Percentiles rank a stretch among this genome's conserved stretches.
Conservation (phyloP, 2,113 vertebrate species). For the Rousettus leschenaultii region DNA sequence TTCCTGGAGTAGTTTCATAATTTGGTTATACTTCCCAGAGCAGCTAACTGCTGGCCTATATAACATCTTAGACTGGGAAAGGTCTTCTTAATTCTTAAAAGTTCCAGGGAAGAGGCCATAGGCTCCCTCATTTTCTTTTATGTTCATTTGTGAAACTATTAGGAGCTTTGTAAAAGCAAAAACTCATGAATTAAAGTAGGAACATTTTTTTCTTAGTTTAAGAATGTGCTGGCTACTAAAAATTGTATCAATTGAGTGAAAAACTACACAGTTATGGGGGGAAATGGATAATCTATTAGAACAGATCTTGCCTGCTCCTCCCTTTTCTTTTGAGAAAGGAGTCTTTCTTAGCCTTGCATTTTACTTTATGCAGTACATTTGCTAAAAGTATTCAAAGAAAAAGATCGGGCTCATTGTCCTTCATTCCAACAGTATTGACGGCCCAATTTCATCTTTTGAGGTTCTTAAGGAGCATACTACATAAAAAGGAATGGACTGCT, state of each 20-base stretch:
- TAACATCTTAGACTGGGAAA: neutral
- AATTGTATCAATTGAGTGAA: conserved; percentile 40
- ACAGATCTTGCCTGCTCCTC: conserved; percentile 19
- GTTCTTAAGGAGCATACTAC: conserved; percentile 63
- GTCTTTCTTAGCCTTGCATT: conserved; percentile 51
- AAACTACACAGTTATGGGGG: conserved; percentile 40
- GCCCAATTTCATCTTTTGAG: conserved; percentile 74
- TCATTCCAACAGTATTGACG: conserved; percentile 69
- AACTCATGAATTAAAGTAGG: conserved; percentile 42
- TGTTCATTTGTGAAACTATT: conserved; percentile 29
- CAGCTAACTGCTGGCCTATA: neutral
- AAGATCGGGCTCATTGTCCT: conserved; percentile 70
- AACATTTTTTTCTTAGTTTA: conserved; percentile 52
- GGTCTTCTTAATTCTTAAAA: conserved; percentile 16
- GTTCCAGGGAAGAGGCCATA: neutral
- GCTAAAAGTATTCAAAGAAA: conserved; percentile 73
- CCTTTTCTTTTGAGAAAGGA: neutral
- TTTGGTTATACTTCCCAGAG: neutral
- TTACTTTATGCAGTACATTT: conserved; percentile 71
- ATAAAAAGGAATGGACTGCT: conserved; percentile 73
- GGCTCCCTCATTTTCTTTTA: conserved; percentile 13
- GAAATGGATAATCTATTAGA: conserved; percentile 68
- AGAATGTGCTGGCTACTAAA: conserved; percentile 37
- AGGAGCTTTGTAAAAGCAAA: conserved; percentile 28
- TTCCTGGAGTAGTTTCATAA: neutral